Base-by-base conservation (phyloP, 2,797 vertebrate species). In the Lerista edwardsae region DNA sequence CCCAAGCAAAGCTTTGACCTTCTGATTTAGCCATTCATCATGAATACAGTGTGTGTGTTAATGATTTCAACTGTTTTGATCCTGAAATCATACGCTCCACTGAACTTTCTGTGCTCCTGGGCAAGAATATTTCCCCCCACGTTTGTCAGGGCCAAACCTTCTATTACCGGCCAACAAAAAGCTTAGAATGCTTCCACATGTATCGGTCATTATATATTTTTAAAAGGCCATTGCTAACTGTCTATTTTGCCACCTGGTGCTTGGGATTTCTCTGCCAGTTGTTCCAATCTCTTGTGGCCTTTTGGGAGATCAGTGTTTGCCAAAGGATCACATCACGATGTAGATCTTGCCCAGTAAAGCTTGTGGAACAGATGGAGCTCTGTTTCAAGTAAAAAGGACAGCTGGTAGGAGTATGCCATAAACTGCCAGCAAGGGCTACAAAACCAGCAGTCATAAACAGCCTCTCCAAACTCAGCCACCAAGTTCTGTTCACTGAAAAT, bases 231-330 rank as follows among this genome's bases (percentile, higher is more conserved):
- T 68, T 36, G 31, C 67, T 68, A 68, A 68, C 11, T 27, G 55
- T 62, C 57, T 81, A 61, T 12, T 69, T 51, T 81, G 73, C 84
- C 79, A 86, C 36, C 73, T 86, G 84, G 64, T 71, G n/a, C 57
- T 62, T 81, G 57, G n/a, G 55, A 75, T 76, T 62, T 76, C 73
- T 17, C 17, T 71, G 73, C 65, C 79, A 86, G 73, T 81, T 71
- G n/a, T 69, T 68, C 73, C 64, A 62, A 25, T 81, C 84, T 75
- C 83, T 76, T 59, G 72, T 81, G 84, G 55, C 64, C 65, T 81
- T 76, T 86, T 27, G 41, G 51, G 57, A 75, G 57, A 51, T 41
- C 29, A 36, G 23, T 14, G 27, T 81, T 86, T 81, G 84, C 73
- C 73, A 76, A 76, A 51, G 55, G 36, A 80, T 75, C 57, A 62